Percentiles rank a stretch among this genome's conserved stretches.
Conservation (phyloP, 1,140 invertebrate genomes). For the Bombus consobrinus region DNA sequence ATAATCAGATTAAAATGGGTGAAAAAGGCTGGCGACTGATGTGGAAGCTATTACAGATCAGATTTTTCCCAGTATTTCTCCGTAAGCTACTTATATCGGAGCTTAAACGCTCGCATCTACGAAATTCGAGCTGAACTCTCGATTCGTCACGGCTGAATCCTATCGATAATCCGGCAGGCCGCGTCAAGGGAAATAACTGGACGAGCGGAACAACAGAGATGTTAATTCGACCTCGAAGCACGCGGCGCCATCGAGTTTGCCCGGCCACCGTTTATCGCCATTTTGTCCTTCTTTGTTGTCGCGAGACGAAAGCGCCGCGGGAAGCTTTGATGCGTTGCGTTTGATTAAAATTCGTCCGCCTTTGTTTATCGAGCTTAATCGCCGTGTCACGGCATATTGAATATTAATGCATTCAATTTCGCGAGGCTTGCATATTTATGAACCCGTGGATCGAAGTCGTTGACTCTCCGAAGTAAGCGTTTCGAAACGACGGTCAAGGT, state of each 20-base stretch:
- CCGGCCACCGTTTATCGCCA: neutral
- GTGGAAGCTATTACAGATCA: neutral
- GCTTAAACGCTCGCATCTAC: conserved; percentile 17
- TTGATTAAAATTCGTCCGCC: conserved; percentile 10
- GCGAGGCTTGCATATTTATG: conserved; percentile 2
- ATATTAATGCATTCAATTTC: conserved; percentile 4
- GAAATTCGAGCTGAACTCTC: conserved; percentile 24
- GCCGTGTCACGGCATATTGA: neutral
- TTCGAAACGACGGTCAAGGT: no score
- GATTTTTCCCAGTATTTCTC: neutral
- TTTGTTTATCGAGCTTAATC: neutral
- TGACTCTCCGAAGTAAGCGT: neutral
- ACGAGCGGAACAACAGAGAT: neutral
- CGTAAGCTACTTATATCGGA: conserved; percentile 42
- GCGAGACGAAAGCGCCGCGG: neutral
- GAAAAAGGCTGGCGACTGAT: no score
- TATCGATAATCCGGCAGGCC: conserved; percentile 5
- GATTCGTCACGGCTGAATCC: neutral
- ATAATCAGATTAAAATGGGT: conserved; percentile 41
- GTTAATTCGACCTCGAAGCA: neutral
- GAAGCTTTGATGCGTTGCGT: neutral
- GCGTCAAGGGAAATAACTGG: neutral
- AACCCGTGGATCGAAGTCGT: neutral
- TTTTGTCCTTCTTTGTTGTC: neutral
- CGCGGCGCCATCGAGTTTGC: neutral